phyloP scores from a whole-genome alignment of 2,888 invertebrate genomes.

The Drosophila anomelani region DNA sequence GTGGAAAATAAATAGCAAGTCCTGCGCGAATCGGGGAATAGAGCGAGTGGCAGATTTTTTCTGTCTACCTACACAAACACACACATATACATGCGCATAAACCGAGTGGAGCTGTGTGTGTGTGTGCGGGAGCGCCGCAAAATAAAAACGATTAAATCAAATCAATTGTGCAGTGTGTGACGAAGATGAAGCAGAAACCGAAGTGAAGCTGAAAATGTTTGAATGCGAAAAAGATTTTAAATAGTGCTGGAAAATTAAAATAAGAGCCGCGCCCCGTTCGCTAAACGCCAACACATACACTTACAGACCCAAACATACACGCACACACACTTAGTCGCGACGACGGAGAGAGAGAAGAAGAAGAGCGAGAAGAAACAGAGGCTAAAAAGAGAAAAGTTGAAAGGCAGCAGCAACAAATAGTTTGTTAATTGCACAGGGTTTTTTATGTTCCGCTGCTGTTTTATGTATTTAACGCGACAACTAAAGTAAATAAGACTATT shows the following conservation, averaged over 20 bases:
- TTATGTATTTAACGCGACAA: constrained; percentile 11
- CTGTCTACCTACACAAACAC: constrained; percentile 76
- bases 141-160: constrained; percentile 29
- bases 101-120: constrained; percentile 38
- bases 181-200: constrained; percentile 7
- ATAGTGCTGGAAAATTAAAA: constrained; percentile 37
- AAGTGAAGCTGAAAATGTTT: constrained; percentile 29
- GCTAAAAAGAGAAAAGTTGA: constrained; percentile 74
- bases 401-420: constrained; percentile 66
- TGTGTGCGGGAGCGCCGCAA: constrained; percentile 50
- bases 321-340: constrained; percentile 39
- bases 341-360: constrained; percentile 44
- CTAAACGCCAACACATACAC: constrained; percentile 53
- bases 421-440: constrained; percentile 58
- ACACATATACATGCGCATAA: constrained; percentile 51
- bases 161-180: constrained; percentile 45
- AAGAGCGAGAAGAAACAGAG: constrained; percentile 26
- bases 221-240: constrained; percentile 24
- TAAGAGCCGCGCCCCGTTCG: constrained; percentile 75
- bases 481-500: constrained; percentile 10
- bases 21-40: constrained; percentile 45
- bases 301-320: constrained; percentile 24
- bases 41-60: constrained; percentile 78
- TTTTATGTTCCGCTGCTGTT: constrained; percentile 4
- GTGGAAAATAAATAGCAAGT: constrained; percentile 37